phyloP scores from a whole-genome alignment of 2,797 vertebrate species.

The Urosaurus nigricauda region DNA sequence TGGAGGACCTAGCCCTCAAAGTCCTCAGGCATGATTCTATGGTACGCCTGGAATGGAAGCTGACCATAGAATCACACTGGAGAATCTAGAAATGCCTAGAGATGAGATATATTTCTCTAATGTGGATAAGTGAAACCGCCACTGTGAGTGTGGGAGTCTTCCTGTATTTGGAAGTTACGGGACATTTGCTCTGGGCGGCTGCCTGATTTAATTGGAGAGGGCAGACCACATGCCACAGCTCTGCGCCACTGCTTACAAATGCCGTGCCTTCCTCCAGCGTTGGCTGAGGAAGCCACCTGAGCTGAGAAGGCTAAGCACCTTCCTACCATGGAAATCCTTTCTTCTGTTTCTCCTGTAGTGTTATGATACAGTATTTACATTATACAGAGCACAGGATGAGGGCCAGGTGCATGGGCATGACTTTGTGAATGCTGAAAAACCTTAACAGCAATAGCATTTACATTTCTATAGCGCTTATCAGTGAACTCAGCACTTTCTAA shows the following conservation, averaged over 20 bases:
- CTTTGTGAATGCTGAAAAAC: background rate
- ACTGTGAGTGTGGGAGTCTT: no score
- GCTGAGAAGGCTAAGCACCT: conserved; percentile 32
- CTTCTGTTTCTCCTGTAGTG: background rate
- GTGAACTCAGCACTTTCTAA: no score
- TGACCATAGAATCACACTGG: no score
- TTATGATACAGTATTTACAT: conserved; percentile 67
- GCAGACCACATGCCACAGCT: background rate
- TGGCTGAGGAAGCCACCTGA: background rate
- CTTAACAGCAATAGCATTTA: no score
- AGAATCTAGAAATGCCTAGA: no score
- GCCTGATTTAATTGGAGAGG: background rate
- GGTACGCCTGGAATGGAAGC: no score
- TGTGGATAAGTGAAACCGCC: no score
- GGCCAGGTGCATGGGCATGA: conserved; percentile 43
- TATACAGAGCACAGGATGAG: conserved; percentile 42
- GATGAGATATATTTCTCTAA: no score
- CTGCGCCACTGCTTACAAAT: background rate
- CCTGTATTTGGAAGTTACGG: background rate
- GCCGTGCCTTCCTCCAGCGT: background rate
- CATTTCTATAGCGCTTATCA: no score
- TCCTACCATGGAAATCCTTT: conserved; percentile 58
- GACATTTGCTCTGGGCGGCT: background rate
- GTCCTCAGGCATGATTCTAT: no score
- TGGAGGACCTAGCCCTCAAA: no score